Evolutionary conservation across 2,113 vertebrate genomes (phyloP), one percentile per base, ranked within the genome.

Genomic region (Anser cygnoides): DNA sequence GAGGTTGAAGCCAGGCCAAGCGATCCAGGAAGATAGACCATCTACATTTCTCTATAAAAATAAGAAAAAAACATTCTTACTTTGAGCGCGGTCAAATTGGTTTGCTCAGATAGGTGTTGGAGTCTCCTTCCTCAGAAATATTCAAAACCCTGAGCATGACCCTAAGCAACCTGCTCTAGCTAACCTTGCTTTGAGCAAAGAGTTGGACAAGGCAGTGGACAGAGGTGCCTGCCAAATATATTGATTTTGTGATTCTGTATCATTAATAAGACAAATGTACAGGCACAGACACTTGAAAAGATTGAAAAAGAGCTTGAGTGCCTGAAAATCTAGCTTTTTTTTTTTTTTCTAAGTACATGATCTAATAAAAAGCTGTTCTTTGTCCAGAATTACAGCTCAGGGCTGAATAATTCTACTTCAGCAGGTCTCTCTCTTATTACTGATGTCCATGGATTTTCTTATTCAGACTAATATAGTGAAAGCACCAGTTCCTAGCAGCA

Each of bases 161-260:
- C 41, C 21, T 67, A 23, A 89, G 18, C 23, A 73, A 61, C 12
- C 1, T 66, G 18, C 4, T 59, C 1, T 18, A 75, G 28, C 11
- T 35, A 15, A 19, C 10, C 1, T 8, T 83, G 23, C 26, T 61
- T 52, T 78, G 15, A 68, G 11, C 21, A 43, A 11, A 11, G 17
- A 3, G 0, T 46, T 29, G 15, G 19, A 58, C 22, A 61, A 50
- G n/a, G 8, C 0, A 4, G 23, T 25, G 50, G 50, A 18, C 14
- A 50, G 28, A 87, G 14, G 2, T 62, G 7, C 8, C 35, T 41
- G 37, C 31, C 71, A 37, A 84, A 41, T 15, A 62, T 16, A 31
- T 50, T 1, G 1, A 20, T 55, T 72, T 41, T 57, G 5, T 73
- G 59, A 46, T n/a, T 52, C 20, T 35, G 10, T 62, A 19, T 54